Conservation (phyloP, 2,888 invertebrate species). For the Cylindroiulus punctatus region DNA sequence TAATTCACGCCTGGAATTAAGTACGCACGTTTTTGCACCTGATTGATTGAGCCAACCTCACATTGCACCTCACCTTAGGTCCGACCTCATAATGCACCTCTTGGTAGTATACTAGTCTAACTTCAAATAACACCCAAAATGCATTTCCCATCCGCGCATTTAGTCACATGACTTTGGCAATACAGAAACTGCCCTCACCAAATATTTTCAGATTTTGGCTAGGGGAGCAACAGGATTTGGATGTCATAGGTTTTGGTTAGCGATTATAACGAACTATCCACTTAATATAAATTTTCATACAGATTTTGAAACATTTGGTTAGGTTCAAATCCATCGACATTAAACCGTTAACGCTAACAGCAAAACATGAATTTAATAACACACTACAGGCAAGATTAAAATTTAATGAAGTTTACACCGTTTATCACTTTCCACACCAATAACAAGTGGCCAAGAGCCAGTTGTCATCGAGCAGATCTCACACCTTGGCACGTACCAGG, state of each 20-base stretch:
- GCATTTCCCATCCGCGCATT: neutral
- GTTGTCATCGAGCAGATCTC: too few species aligned
- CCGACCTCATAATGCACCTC: constrained; percentile 43
- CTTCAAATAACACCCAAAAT: constrained; percentile 30
- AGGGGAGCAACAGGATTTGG: neutral
- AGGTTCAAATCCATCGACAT: neutral
- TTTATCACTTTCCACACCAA: too few species aligned
- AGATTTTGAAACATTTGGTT: neutral
- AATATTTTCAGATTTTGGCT: neutral
- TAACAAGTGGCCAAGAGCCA: too few species aligned
- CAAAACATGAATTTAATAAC: too few species aligned
- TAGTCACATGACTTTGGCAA: neutral
- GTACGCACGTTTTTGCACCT: constrained; percentile 3
- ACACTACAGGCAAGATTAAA: too few species aligned
- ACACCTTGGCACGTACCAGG: too few species aligned
- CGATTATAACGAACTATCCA: neutral
- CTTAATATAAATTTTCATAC: neutral
- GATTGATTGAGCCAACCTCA: constrained; percentile 28
- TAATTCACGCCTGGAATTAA: neutral
- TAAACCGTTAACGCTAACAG: neutral
- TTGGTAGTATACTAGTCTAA: constrained; percentile 47
- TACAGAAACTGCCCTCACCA: neutral
- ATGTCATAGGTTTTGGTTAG: neutral
- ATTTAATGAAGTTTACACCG: too few species aligned
- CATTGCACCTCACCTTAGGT: constrained; percentile 25